These are phyloP conservation scores for Lasiurus cinereus DNA, from an alignment of 2,113 vertebrate species.

Conservation along the genomic window DNA sequence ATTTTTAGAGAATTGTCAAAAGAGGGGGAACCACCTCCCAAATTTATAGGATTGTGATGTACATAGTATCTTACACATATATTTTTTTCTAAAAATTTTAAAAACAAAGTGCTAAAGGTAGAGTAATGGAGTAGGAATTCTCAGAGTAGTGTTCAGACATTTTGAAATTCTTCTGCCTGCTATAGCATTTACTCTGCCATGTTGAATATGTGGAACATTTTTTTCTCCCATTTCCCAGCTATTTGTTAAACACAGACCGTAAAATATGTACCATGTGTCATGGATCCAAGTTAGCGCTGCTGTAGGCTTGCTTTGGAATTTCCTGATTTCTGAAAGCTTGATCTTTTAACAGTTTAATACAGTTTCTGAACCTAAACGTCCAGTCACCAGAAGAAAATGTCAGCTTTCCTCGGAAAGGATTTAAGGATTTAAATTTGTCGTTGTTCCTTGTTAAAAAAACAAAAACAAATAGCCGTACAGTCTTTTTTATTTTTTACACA, in stretches of 20 bases:
- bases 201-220: constrained; percentile 18
- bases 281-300: constrained; percentile 27
- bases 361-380: constrained; percentile 48
- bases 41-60: neutral
- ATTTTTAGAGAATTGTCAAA: constrained; percentile 28
- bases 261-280: constrained; percentile 67
- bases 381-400: constrained; percentile 20
- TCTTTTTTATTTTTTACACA: neutral
- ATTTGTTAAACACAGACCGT: constrained; percentile 47
- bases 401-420: neutral
- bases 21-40: neutral
- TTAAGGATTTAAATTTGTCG: constrained; percentile 48
- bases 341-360: constrained; percentile 25
- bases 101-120: constrained; percentile 49
- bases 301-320: constrained; percentile 74
- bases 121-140: neutral
- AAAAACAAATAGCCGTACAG: neutral
- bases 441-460: neutral
- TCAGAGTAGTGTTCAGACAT: neutral
- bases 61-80: neutral
- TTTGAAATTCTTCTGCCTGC: constrained; percentile 30
- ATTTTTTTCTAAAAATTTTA: neutral
- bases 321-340: constrained; percentile 64
- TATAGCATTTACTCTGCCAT: neutral
- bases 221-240: neutral